Conservation (phyloP, 2,888 invertebrate genomes). For the Diaprepes abbreviatus region DNA sequence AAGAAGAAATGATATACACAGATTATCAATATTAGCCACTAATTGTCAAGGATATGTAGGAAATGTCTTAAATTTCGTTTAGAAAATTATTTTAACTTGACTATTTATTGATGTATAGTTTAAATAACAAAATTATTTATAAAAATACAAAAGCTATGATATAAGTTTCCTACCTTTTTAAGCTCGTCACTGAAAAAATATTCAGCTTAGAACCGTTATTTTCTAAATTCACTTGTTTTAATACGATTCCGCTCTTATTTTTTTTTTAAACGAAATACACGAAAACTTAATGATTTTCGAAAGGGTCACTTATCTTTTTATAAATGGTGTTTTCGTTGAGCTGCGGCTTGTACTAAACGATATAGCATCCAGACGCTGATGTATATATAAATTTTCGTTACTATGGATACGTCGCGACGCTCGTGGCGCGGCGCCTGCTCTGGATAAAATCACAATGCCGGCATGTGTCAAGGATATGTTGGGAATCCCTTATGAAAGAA, state of each 20-base stretch:
- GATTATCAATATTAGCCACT: not conserved
- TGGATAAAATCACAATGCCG: conserved; percentile 15
- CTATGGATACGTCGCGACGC: conserved; percentile 59
- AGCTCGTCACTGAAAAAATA: not conserved
- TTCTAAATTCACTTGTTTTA: conserved; percentile 10
- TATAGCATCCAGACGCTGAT: conserved; percentile 61
- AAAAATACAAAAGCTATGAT: not conserved
- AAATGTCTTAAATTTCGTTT: too few species aligned
- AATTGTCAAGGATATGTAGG: not conserved
- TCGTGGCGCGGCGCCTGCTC: conserved; percentile 48
- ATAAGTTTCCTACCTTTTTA: conserved; percentile 14
- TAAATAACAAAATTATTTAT: too few species aligned
- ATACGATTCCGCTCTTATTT: not conserved
- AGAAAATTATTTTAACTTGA: too few species aligned
- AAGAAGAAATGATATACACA: not conserved
- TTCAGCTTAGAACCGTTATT: conserved; percentile 18
- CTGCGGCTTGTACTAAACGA: conserved; percentile 58
- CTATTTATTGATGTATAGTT: too few species aligned
- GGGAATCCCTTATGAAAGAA: conserved; percentile 21
- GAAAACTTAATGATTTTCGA: not conserved
- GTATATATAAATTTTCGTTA: conserved; percentile 62
- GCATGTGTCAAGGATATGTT: conserved; percentile 27
- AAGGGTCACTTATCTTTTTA: not conserved
- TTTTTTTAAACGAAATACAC: not conserved
- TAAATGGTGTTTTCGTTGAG: conserved; percentile 2